Percentiles rank a stretch among this genome's conserved stretches.
These are phyloP conservation scores for Cremastinae sp. DNA, from an alignment of 2,888 invertebrate species.

Conservation along the genomic window DNA sequence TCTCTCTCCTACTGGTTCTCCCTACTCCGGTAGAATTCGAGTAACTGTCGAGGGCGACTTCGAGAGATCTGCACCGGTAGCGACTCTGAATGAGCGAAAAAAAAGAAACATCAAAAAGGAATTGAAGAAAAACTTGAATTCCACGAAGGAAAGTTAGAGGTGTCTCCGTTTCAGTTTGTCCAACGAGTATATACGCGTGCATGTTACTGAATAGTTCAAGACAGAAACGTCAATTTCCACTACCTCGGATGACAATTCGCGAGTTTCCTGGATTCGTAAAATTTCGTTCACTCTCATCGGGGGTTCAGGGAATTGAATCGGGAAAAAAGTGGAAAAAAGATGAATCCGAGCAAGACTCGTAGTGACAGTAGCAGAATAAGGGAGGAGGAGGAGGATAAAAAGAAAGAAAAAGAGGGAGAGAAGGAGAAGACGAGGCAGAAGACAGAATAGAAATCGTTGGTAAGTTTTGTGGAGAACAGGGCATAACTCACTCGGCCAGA, in stretches of 20 bases:
- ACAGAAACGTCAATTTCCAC: slow-evolving; percentile 20
- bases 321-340: slow-evolving; percentile 51
- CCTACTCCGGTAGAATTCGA: slow-evolving; percentile 42
- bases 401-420: slow-evolving; percentile 5
- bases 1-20: neutral
- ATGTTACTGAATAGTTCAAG: slow-evolving; percentile 32
- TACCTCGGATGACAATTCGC: neutral
- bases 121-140: slow-evolving; percentile 45
- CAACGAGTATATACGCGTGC: slow-evolving; percentile 29
- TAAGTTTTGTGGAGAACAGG: slow-evolving; percentile 62
- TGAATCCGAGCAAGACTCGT: slow-evolving; percentile 26
- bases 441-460: slow-evolving; percentile 66
- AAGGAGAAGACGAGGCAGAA: slow-evolving; percentile 52
- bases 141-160: slow-evolving; percentile 55
- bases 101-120: slow-evolving; percentile 7
- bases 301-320: slow-evolving; percentile 24
- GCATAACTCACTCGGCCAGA: slow-evolving; percentile 71
- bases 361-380: slow-evolving; percentile 29
- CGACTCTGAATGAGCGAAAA: slow-evolving; percentile 3
- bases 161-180: slow-evolving; percentile 48
- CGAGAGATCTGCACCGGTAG: slow-evolving; percentile 29
- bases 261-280: neutral
- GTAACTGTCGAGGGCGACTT: slow-evolving; percentile 44
- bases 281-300: slow-evolving; percentile 4
- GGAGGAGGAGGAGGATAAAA: slow-evolving; percentile 27